Conservation (phyloP, 1,140 invertebrate genomes). For the Marisa cornuarietis region DNA sequence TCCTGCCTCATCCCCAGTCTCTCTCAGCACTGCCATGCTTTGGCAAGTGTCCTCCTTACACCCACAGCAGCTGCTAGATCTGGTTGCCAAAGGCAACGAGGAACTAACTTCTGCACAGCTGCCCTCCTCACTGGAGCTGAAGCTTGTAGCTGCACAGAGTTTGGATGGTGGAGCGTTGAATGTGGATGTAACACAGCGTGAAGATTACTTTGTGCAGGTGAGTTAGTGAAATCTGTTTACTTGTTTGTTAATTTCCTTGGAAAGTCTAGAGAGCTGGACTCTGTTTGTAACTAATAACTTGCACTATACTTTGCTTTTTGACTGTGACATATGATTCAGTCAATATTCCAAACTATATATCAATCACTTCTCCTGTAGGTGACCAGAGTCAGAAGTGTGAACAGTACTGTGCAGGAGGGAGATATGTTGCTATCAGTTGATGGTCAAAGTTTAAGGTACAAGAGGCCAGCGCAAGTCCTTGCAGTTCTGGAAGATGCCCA, state of each 20-base stretch:
- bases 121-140: background rate
- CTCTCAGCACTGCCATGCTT: background rate
- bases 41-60: conserved; percentile 12
- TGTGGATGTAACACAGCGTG: conserved; percentile 16
- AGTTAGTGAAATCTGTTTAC: background rate
- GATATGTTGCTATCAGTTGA: conserved; percentile 21
- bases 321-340: too few species aligned
- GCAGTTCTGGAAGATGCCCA: conserved; percentile 8
- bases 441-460: conserved; percentile 5
- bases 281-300: too few species aligned
- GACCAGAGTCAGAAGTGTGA: conserved; percentile 5
- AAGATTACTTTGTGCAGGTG: conserved; percentile 23
- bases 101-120: conserved; percentile 6
- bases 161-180: background rate
- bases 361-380: background rate
- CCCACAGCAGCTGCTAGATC: conserved; percentile 5
- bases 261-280: too few species aligned
- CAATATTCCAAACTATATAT: too few species aligned
- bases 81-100: conserved; percentile 1
- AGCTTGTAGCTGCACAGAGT: conserved; percentile 1
- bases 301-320: too few species aligned
- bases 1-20: background rate
- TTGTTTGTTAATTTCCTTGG: too few species aligned
- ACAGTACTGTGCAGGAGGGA: conserved; percentile 1
- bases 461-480: conserved; percentile 16